These are phyloP conservation scores for Theretra japonica DNA, from an alignment of 2,888 invertebrate genomes.

Conservation along the genomic window DNA sequence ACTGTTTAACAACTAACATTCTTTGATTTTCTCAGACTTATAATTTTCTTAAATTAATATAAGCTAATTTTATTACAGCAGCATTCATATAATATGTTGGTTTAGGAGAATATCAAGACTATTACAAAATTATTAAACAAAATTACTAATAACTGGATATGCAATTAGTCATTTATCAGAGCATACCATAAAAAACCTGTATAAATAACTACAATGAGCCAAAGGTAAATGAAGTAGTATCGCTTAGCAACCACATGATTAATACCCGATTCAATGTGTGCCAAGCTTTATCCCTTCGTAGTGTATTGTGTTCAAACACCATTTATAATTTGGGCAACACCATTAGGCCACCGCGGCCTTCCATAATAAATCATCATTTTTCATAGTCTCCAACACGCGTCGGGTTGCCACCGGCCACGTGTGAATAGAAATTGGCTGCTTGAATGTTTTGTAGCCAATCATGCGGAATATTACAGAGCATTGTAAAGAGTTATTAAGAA, in stretches of 20 bases:
- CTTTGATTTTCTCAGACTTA: too few relatives aligned
- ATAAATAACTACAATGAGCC: too few relatives aligned
- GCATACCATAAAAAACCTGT: too few relatives aligned
- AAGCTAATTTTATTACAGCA: too few relatives aligned
- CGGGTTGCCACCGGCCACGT: constrained; percentile 6
- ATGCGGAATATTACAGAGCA: neutral
- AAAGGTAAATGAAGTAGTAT: neutral
- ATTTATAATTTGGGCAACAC: constrained; percentile 60
- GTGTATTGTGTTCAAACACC: constrained; percentile 37
- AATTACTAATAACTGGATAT: too few relatives aligned
- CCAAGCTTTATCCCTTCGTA: neutral
- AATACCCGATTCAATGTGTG: neutral
- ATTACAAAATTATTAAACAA: too few relatives aligned
- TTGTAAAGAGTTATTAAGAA: too few relatives aligned
- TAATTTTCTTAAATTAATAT: too few relatives aligned
- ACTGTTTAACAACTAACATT: too few relatives aligned
- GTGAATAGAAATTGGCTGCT: neutral
- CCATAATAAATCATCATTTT: constrained; percentile 61
- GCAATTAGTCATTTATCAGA: too few relatives aligned
- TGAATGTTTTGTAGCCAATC: neutral
- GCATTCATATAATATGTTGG: too few relatives aligned
- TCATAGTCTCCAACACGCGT: constrained; percentile 31
- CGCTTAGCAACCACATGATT: neutral
- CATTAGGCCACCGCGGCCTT: constrained; percentile 50
- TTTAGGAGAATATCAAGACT: too few relatives aligned